phyloP scores from a whole-genome alignment of 2,797 vertebrate species.

The Megaceryle alcyon region DNA sequence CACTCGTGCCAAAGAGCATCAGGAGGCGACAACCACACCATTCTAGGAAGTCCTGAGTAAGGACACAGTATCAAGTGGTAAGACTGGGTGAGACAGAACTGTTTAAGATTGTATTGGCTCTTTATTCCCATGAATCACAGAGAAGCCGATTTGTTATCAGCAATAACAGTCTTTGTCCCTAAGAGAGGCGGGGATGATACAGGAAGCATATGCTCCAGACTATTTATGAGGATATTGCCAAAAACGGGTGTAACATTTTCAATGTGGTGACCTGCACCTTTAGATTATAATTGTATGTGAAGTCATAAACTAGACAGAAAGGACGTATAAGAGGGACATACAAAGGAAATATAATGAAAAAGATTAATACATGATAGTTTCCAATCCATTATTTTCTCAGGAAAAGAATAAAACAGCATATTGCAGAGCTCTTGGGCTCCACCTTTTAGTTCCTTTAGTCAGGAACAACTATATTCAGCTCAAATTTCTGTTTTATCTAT shows the following conservation, averaged over 20 bases:
- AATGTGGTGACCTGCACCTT: conserved; percentile 26
- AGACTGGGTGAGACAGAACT: neutral
- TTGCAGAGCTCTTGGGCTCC: neutral
- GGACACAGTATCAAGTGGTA: neutral
- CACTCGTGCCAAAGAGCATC: neutral
- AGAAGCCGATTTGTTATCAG: conserved; percentile 37
- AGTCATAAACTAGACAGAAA: conserved; percentile 13
- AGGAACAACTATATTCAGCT: neutral
- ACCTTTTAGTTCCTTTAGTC: conserved; percentile 6
- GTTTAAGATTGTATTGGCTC: neutral
- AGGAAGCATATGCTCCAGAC: conserved; percentile 49
- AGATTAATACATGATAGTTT: neutral
- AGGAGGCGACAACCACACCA: neutral
- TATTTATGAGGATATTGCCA: conserved; percentile 9
- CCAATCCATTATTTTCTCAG: conserved; percentile 49
- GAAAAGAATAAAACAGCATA: conserved; percentile 18
- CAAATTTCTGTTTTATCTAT: neutral
- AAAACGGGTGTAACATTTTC: conserved; percentile 13
- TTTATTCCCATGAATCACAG: conserved; percentile 13
- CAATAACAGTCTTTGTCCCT: conserved; percentile 5
- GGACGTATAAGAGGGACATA: neutral
- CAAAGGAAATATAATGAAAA: conserved; percentile 25
- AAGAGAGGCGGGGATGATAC: neutral
- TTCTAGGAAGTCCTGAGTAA: conserved; percentile 16
- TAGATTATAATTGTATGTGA: neutral